Percentiles rank a stretch among this genome's conserved stretches.
Evolutionary conservation across 2,113 vertebrate genomes (phyloP).

Genomic region (Corythornis madagascariensis): DNA sequence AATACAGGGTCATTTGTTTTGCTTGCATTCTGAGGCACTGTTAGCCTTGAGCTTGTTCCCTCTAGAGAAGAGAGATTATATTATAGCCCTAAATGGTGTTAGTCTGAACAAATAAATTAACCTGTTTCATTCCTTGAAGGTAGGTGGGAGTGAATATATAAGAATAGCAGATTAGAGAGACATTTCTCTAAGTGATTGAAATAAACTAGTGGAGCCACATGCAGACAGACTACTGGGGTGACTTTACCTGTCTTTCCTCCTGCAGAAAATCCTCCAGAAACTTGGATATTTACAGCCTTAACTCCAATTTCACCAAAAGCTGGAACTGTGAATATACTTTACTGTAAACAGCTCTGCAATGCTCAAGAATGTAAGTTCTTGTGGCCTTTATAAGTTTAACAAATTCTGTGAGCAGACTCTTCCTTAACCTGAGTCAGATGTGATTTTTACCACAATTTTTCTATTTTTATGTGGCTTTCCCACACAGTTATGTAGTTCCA

Average conservation of each 20-base stretch:
- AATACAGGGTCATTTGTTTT: not conserved
- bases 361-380: not conserved
- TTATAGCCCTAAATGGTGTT: not conserved
- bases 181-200: not conserved
- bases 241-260: not conserved
- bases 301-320: not conserved
- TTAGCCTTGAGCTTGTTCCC: not conserved
- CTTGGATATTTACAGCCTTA: not conserved
- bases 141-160: not conserved
- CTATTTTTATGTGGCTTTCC: not conserved
- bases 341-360: not conserved
- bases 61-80: not conserved
- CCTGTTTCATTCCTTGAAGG: not conserved
- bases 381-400: not conserved
- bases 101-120: conserved; percentile 35
- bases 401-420: not conserved
- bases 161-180: not conserved
- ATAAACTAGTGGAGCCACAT: not conserved
- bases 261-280: not conserved
- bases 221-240: not conserved
- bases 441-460: not conserved
- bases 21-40: not conserved
- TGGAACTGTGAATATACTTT: not conserved
- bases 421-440: not conserved
- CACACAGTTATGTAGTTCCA: not conserved